phyloP scores from a whole-genome alignment of 2,888 invertebrate species.

The Drosophila mimica region DNA sequence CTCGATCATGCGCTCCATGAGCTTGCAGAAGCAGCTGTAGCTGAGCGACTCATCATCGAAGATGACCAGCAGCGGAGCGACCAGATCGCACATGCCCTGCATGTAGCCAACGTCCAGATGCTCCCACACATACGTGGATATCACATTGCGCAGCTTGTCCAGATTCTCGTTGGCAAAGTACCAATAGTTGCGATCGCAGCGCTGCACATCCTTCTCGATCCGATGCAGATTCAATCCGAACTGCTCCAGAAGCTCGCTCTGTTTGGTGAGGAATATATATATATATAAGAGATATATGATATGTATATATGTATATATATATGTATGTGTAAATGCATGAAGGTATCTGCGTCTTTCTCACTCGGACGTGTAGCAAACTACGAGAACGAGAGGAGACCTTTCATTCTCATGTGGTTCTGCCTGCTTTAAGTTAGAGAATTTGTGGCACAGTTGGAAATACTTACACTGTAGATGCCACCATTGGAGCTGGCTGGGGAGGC shows the following conservation, averaged over 20 bases:
- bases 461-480: slow-evolving; percentile 94
- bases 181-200: slow-evolving; percentile 97
- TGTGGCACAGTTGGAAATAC: slow-evolving; percentile 71
- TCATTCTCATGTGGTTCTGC: neutral
- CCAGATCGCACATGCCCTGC: slow-evolving; percentile 99
- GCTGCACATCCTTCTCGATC: slow-evolving; percentile 98
- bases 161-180: slow-evolving; percentile 96
- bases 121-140: slow-evolving; percentile 97
- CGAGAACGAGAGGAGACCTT: rapidly evolving
- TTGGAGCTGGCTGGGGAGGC: slow-evolving; percentile 96
- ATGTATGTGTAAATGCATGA: neutral
- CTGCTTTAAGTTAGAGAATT: no score
- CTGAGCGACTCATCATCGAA: slow-evolving; percentile 96
- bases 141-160: slow-evolving; percentile 96
- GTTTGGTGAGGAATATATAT: slow-evolving; percentile 32
- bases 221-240: slow-evolving; percentile 96
- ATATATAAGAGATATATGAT: neutral
- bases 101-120: slow-evolving; percentile 97
- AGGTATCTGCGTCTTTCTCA: neutral
- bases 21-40: slow-evolving; percentile 95
- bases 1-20: slow-evolving; percentile 96
- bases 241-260: slow-evolving; percentile 93
- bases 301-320: no score
- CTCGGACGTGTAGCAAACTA: neutral
- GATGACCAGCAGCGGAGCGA: slow-evolving; percentile 95